Evolutionary conservation across 2,113 vertebrate genomes (phyloP), one percentile per base, ranked within the genome.

Genomic region (Colinus virginianus): DNA sequence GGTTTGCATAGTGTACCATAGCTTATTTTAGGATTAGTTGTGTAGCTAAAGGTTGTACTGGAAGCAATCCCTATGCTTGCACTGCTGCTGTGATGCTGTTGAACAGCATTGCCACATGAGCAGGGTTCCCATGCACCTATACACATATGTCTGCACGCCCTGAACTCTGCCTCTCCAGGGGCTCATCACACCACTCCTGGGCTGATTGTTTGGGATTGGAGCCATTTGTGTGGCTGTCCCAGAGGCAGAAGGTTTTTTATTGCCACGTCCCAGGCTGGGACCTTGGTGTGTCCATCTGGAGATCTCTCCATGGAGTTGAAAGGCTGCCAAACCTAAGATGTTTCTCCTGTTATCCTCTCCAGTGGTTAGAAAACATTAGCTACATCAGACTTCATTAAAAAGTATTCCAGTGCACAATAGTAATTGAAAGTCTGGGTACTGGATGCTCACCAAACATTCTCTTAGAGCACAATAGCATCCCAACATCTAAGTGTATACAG

Each of bases 401-500:
- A 71, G 63, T 46, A 28, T 1, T 56, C 30, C 23, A 32, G 84
- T 66, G 78, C 74, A 78, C 88, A 87, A 38, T 72, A 62, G 86
- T 5, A 48, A 61, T 78, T 71, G 77, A 16, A 92, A 81, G 62
- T 72, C 80, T 84, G 74, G 42, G 86, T 84, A 28, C 85, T 90
- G 83, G 86, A 74, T 48, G 56, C 16, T 87, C 83, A 80, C 84
- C 94, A 93, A 0, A 43, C 74, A 56, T 94, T 92, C 62, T 91
- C 13, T 43, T 28, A 6, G 58, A 91, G 58, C 86, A 96, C 83
- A 91, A 71, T 45, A 12, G 66, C 4, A 12, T 55, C 81, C 74
- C 1, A 2, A 46, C 84, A 89, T 95, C 66, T 17, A 62, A 87
- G 87, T 90, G 77, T 96, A 90, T 90, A 93, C 92, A 88, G 93